phyloP scores from a whole-genome alignment of 2,888 invertebrate species.

The Agriopis leucophaearia region DNA sequence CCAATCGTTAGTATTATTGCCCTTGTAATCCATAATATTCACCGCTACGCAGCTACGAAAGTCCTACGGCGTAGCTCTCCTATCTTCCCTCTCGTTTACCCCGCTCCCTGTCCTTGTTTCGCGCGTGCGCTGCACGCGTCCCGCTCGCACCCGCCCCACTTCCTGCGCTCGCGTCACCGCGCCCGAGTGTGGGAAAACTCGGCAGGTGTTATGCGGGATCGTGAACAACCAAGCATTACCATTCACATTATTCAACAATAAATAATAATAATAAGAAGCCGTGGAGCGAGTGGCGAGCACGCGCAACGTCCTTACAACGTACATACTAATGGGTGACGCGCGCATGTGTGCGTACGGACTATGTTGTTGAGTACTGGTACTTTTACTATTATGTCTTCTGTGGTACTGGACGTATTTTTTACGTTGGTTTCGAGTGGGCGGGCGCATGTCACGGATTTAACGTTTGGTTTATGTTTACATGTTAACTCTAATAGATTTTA shows the following conservation, averaged over 20 bases:
- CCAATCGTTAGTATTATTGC: no score
- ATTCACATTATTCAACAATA: constrained; percentile 87
- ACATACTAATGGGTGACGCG: constrained; percentile 76
- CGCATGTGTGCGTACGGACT: constrained; percentile 62
- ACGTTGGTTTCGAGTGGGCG: constrained; percentile 77
- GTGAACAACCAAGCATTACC: constrained; percentile 87
- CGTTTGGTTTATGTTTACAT: constrained; percentile 70
- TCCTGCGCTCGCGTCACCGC: constrained; percentile 78
- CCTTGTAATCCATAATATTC: constrained; percentile 14
- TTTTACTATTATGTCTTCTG: constrained; percentile 52
- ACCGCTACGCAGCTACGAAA: constrained; percentile 48
- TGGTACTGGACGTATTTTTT: constrained; percentile 72
- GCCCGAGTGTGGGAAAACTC: constrained; percentile 87
- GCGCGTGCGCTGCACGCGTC: constrained; percentile 79
- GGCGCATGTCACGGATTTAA: constrained; percentile 78
- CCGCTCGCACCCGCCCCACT: constrained; percentile 76
- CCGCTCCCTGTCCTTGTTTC: constrained; percentile 54
- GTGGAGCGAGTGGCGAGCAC: constrained; percentile 85
- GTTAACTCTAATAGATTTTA: constrained; percentile 63
- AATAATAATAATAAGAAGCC: constrained; percentile 86
- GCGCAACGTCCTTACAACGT: constrained; percentile 76
- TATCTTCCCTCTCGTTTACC: constrained; percentile 59
- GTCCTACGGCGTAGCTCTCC: constrained; percentile 58
- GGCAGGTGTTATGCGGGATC: constrained; percentile 88
- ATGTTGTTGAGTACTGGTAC: constrained; percentile 45